A percentile compares a stretch with the other conserved stretches of the same genome.
phyloP scores from a whole-genome alignment of 2,888 invertebrate genomes.

The Habrosyne pyritoides region DNA sequence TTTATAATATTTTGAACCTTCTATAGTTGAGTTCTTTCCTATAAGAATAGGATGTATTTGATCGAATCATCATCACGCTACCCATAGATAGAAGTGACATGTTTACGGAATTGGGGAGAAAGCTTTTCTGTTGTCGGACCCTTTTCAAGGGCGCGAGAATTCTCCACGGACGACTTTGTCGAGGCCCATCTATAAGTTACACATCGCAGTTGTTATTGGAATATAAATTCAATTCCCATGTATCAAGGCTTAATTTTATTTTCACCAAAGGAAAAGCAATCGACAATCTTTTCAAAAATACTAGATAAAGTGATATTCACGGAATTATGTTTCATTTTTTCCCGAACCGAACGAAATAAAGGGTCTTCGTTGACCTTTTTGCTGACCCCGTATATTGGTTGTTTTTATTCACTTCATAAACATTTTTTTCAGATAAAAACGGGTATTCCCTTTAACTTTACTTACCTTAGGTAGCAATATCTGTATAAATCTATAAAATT shows the following conservation, averaged over 20 bases:
- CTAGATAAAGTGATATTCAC: conserved; percentile 28
- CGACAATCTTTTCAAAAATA: conserved; percentile 32
- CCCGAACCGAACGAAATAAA: conserved; percentile 31
- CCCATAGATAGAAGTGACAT: conserved; percentile 23
- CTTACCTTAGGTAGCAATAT: too few relatives aligned
- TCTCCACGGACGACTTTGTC: conserved; percentile 39
- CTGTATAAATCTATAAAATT: too few relatives aligned
- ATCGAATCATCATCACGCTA: conserved; percentile 30
- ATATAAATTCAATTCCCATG: neutral
- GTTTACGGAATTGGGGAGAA: conserved; percentile 36
- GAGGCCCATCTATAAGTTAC: conserved; percentile 28
- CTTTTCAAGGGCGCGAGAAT: conserved; percentile 51
- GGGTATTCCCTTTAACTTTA: neutral
- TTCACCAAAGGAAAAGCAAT: conserved; percentile 12
- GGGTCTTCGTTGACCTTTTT: conserved; percentile 30
- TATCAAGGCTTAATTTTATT: neutral
- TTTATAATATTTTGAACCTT: too few relatives aligned
- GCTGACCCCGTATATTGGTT: conserved; percentile 32
- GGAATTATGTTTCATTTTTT: conserved; percentile 37
- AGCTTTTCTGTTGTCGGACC: conserved; percentile 49
- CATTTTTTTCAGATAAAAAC: neutral
- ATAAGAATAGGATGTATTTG: conserved; percentile 16
- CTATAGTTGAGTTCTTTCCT: neutral
- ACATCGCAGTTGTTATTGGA: conserved; percentile 11
- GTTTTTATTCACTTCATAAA: conserved; percentile 20